These are phyloP conservation scores for Lethenteron reissneri DNA, from an alignment of 2,113 vertebrate genomes.

Conservation along the genomic window DNA sequence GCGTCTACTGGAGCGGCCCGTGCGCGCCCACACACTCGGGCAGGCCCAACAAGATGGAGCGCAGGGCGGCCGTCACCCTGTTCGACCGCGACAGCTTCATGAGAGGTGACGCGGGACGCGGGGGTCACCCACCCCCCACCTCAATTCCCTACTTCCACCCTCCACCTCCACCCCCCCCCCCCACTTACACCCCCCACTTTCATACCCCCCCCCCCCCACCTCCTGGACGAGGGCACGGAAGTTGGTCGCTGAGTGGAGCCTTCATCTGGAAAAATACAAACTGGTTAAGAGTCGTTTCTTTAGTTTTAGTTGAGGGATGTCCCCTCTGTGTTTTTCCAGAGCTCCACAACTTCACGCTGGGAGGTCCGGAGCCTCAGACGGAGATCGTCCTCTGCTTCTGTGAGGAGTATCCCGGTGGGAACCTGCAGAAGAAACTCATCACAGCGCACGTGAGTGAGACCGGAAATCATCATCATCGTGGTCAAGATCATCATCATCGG, in stretches of 20 bases:
- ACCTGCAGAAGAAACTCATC: neutral
- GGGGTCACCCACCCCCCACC: too few species aligned
- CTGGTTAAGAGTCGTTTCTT: too few species aligned
- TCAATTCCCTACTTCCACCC: too few species aligned
- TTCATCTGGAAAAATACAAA: too few species aligned
- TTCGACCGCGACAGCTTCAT: neutral
- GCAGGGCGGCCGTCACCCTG: neutral
- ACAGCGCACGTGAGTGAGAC: neutral
- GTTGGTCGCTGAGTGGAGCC: too few species aligned
- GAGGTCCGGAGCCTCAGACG: neutral
- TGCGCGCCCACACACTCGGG: neutral
- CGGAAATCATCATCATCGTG: neutral
- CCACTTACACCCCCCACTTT: too few species aligned
- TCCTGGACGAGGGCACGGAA: too few species aligned
- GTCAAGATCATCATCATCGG: too few species aligned
- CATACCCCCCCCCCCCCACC: too few species aligned
- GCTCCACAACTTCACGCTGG: neutral
- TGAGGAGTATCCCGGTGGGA: neutral
- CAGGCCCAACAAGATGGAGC: neutral
- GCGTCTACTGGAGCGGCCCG: neutral
- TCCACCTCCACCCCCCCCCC: too few species aligned
- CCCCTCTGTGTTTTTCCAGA: neutral
- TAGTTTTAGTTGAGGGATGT: too few species aligned
- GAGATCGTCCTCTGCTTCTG: conserved; percentile 3
- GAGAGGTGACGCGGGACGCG: neutral